These are phyloP conservation scores for Phalacrocorax pelagicus DNA, from an alignment of 2,113 vertebrate species.

Conservation along the genomic window DNA sequence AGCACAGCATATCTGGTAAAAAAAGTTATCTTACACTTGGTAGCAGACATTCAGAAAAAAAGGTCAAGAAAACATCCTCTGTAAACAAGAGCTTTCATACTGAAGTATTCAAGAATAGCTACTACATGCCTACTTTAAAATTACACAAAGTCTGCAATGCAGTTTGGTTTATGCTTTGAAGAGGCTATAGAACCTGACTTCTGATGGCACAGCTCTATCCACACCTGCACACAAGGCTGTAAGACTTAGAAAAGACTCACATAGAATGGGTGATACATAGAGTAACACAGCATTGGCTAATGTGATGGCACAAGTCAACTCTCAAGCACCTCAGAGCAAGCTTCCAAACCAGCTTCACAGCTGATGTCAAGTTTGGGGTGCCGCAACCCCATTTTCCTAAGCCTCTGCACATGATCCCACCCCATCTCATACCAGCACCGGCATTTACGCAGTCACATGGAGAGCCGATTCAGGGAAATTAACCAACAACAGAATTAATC, in stretches of 20 bases:
- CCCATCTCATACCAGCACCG: background rate
- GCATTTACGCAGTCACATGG: background rate
- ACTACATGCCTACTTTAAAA: background rate
- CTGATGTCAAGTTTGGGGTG: background rate
- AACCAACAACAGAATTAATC: background rate
- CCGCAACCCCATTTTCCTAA: conserved; percentile 12
- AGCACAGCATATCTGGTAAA: background rate
- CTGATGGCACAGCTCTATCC: background rate
- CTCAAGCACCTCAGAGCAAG: background rate
- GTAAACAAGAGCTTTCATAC: background rate
- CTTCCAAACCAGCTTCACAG: background rate
- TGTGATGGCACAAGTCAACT: background rate
- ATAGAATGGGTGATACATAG: background rate
- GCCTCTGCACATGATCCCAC: background rate
- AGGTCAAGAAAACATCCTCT: background rate
- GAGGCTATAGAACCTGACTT: background rate
- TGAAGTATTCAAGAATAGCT: background rate
- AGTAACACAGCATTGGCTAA: background rate
- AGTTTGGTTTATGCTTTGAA: background rate
- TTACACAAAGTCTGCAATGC: background rate
- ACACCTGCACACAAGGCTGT: background rate
- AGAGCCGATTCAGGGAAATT: background rate
- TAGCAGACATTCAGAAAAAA: background rate
- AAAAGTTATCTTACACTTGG: background rate
- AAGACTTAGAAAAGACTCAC: background rate